Evolutionary conservation across 2,113 vertebrate genomes (phyloP).

Genomic region (Diadophis punctatus): DNA sequence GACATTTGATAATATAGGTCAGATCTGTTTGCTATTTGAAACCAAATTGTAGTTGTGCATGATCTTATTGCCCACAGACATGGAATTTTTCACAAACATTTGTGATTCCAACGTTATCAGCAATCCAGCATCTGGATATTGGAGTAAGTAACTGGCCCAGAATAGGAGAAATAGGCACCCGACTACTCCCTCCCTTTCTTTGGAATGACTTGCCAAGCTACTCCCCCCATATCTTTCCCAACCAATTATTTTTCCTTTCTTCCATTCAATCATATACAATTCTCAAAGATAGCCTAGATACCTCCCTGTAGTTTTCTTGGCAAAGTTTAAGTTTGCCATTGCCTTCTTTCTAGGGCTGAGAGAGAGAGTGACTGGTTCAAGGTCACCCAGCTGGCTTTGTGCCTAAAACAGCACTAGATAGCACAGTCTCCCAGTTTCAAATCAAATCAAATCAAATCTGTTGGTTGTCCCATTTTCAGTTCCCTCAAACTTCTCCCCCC

Average conservation of each 20-base stretch:
- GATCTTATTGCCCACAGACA: background rate
- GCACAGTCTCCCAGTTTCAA: background rate
- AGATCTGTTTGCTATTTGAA: background rate
- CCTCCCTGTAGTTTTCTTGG: background rate
- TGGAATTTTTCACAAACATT: background rate
- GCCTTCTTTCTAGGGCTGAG: background rate
- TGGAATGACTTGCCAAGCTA: background rate
- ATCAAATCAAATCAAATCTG: background rate
- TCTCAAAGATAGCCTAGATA: background rate
- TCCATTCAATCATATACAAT: background rate
- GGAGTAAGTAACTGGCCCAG: background rate
- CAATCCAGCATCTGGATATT: background rate
- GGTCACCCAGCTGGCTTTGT: background rate
- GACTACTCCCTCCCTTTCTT: background rate
- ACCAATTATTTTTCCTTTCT: background rate
- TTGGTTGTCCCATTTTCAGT: background rate
- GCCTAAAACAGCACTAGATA: no score
- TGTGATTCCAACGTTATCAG: background rate
- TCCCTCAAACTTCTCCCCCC: background rate
- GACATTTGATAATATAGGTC: background rate
- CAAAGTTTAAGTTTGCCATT: background rate
- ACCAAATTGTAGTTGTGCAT: background rate
- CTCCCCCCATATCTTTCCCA: background rate
- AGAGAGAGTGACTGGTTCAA: background rate
- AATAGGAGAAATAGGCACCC: background rate